Base-by-base conservation (phyloP, 1,140 invertebrate species). In the Diabrotica virgifera region DNA sequence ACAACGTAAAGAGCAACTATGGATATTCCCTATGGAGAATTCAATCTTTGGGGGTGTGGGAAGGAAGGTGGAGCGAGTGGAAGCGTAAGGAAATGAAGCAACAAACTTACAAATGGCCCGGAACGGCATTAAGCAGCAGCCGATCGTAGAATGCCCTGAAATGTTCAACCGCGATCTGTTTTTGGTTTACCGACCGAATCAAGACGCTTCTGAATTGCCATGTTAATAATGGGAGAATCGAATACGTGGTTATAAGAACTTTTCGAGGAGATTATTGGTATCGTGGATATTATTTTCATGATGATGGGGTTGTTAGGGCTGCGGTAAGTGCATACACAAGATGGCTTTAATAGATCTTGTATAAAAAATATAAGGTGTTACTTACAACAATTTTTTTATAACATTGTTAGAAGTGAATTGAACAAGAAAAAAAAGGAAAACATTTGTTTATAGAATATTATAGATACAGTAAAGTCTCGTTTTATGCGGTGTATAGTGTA, bases 71-170 rank as follows among this genome's bases (percentile, higher is more conserved):
- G n/a, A 46, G 40, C 24, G 24, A 24, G 24, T 24, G 40, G 40
- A 46, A 46, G n/a, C 52, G 57, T 58, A 63, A 73, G 72, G 72
- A 73, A 73, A 73, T 73, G 72, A 73, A 73, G 72, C 72, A 71
- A 73, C 72, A 73, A 73, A 73, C 67, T 71, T 70, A 71, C 72
- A 73, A 73, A 73, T 73, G 72, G 72, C 72, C 68, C 65, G 70
- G 70, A 73, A 73, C 70, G 72, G 66, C 72, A 73, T 73, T 73
- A 71, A 73, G 70, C 67, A 71, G 72, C 72, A 70, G 65, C 70
- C 71, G 71, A 72, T 72, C 69, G 66, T 64, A 61, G 64, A 67
- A 58, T 65, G 59, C 68, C 69, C 70, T 59, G 55, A 61, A 72
- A 69, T 69, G 69, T 61, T 69, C 67, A 66, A 62, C 65, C 67